phyloP scores from a whole-genome alignment of 2,797 vertebrate species.

The Toxotes lorentzi region DNA sequence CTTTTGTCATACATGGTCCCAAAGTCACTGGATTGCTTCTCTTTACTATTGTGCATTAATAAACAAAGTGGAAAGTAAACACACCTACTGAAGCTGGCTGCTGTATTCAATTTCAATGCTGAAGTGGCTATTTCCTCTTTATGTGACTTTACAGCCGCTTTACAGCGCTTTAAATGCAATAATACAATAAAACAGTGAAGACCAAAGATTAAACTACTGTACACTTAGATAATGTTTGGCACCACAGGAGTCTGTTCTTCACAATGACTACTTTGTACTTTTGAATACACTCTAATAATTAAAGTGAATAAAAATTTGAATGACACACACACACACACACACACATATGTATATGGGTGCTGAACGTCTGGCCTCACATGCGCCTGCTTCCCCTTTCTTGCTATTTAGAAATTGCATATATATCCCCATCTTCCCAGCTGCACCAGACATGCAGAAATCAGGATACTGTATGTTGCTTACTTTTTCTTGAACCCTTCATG shows the following conservation, averaged over 20 bases:
- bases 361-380: not conserved
- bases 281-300: no score
- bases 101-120: not conserved
- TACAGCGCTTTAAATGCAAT: not conserved
- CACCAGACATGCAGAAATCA: not conserved
- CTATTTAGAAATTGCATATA: not conserved
- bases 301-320: no score
- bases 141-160: not conserved
- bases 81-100: no score
- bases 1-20: not conserved
- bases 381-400: constrained; percentile 29
- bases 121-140: not conserved
- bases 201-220: no score
- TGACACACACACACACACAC: no score
- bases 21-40: not conserved
- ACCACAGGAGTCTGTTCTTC: no score
- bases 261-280: no score
- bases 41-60: no score
- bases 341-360: no score
- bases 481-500: not conserved
- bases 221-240: no score
- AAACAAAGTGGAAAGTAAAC: no score
- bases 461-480: not conserved
- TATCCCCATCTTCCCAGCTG: not conserved
- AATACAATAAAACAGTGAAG: not conserved